These are phyloP conservation scores for Oxycera nigricornis DNA, from an alignment of 2,888 invertebrate species.

Conservation along the genomic window DNA sequence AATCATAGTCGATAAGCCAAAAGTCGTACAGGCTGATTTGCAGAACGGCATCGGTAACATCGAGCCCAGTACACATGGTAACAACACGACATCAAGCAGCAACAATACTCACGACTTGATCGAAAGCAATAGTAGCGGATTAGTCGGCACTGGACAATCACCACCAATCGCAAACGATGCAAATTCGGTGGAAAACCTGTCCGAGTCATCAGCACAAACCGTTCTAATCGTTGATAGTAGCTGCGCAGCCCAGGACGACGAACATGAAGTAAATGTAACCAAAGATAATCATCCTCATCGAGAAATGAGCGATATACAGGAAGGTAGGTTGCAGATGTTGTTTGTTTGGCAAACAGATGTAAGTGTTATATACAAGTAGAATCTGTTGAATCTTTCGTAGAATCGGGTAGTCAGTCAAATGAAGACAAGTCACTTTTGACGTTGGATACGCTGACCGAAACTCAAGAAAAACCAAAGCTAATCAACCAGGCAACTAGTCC, in stretches of 20 bases:
- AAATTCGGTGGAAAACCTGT: constrained; percentile 51
- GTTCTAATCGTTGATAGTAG: constrained; percentile 44
- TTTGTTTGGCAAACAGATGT: background rate
- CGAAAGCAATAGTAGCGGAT: constrained; percentile 12
- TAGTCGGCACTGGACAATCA: background rate
- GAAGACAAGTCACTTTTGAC: constrained; percentile 47
- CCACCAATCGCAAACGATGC: background rate
- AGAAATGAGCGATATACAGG: constrained; percentile 50
- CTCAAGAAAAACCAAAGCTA: constrained; percentile 60
- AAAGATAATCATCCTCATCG: constrained; percentile 47
- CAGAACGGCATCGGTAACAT: constrained; percentile 27
- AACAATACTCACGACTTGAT: constrained; percentile 40
- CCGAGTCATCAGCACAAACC: constrained; percentile 54
- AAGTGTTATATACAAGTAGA: background rate
- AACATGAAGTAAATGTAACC: constrained; percentile 46
- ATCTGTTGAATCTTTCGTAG: constrained; percentile 31
- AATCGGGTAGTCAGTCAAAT: constrained; percentile 40
- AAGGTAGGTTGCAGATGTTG: constrained; percentile 44
- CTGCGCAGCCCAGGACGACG: constrained; percentile 37
- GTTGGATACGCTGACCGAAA: constrained; percentile 51
- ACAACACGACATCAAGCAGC: constrained; percentile 39
- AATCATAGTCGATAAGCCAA: constrained; percentile 21
- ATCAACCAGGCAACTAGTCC: constrained; percentile 63
- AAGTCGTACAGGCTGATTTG: constrained; percentile 22
- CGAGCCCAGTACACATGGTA: constrained; percentile 28